Evolutionary conservation across 2,113 vertebrate species (phyloP), one percentile per base, ranked within the genome.

Genomic region (Corythaeola cristata): DNA sequence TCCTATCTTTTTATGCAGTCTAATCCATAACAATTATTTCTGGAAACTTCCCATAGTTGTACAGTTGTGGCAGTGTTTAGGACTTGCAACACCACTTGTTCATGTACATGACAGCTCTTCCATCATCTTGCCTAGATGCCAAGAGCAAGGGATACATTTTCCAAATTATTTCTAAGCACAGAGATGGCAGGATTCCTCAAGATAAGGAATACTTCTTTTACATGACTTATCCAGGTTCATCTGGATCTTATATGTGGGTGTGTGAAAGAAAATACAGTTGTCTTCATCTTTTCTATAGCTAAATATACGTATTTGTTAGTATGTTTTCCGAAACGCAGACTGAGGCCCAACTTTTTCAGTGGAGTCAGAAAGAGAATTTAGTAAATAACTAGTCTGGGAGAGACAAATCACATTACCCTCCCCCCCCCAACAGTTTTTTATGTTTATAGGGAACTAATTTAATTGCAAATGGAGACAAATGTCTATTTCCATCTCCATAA

Each of bases 401-500:
- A 80, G 64, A 88, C 26, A 93, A 94, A 96, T 89, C 72, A 60
- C 19, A 47, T 89, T 81, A 71, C 22, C 15, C 19, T 59, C 23
- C 41, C 33, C 30, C 27, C 18, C 45, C 30, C 85, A 59, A 26
- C 14, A 22, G 53, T 47, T 87, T 92, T 37, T 5, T 0, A 75
- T 93, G 79, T 58, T 90, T 78, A 64, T 15, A 81, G 47, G 6
- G 58, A 77, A 72, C 26, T 77, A 80, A 90, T 81, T 92, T 90
- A 92, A 88, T 95, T 86, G 68, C 49, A 78, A 92, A 92, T 35
- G 35, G 90, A 95, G 92, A 92, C 64, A 86, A 90, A 86, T 88
- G 75, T 93, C 76, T 83, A 27, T 74, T 69, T 77, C 64, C 53
- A 83, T 37, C 85, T 88, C 66, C 20, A 1, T 30, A 77, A 86